These are phyloP conservation scores for Dastarcus helophoroides DNA, from an alignment of 2,888 invertebrate species.

Conservation along the genomic window DNA sequence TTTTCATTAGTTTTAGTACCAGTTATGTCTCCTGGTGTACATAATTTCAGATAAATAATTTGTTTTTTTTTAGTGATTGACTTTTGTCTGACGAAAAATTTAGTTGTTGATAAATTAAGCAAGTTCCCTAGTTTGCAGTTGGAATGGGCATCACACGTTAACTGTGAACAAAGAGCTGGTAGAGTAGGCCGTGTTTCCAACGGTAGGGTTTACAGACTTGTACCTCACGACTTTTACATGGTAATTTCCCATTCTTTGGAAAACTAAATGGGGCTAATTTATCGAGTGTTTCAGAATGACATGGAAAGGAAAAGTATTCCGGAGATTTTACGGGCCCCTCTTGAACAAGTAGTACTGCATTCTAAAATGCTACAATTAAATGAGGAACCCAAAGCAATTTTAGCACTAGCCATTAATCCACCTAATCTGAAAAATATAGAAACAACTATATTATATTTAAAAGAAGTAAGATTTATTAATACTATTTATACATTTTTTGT, in stretches of 20 bases:
- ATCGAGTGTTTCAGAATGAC: slow-evolving; percentile 30
- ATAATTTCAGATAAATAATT: slow-evolving; percentile 5
- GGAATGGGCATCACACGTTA: slow-evolving; percentile 81
- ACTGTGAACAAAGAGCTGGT: slow-evolving; percentile 81
- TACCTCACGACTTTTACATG: slow-evolving; percentile 53
- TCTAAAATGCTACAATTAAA: slow-evolving; percentile 76
- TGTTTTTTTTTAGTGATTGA: slow-evolving; percentile 63
- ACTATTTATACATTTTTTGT: neutral
- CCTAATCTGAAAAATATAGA: slow-evolving; percentile 75
- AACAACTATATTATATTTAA: slow-evolving; percentile 69
- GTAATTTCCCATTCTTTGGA: slow-evolving; percentile 9
- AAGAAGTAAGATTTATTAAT: slow-evolving; percentile 48
- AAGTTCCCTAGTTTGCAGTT: slow-evolving; percentile 70
- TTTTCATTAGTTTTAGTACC: too few species aligned
- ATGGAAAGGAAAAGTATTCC: slow-evolving; percentile 50
- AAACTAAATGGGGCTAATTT: slow-evolving; percentile 10
- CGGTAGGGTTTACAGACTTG: slow-evolving; percentile 76
- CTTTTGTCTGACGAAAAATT: slow-evolving; percentile 80
- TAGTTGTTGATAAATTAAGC: slow-evolving; percentile 62
- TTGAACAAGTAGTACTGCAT: slow-evolving; percentile 68
- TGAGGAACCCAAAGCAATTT: slow-evolving; percentile 59
- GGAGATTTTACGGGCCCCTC: slow-evolving; percentile 69
- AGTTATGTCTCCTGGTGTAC: slow-evolving; percentile 10
- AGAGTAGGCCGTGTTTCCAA: slow-evolving; percentile 80
- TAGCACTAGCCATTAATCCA: slow-evolving; percentile 77